Conservation (phyloP, 2,797 vertebrate genomes). For the Lutjanus campechanus region DNA sequence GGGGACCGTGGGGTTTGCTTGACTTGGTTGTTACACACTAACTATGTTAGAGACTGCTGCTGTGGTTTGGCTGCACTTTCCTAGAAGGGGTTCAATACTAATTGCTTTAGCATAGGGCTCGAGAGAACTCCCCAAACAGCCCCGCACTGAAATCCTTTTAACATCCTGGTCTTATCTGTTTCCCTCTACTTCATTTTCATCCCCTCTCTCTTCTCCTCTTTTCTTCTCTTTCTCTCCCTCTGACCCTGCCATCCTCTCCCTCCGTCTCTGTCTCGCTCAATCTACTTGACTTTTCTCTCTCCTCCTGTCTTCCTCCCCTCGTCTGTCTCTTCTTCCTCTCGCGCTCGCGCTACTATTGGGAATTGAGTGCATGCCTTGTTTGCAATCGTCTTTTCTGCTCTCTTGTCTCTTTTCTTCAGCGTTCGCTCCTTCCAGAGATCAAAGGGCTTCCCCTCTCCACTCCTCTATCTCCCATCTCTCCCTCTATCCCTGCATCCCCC, state of each 20-base stretch:
- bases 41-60: conserved; percentile 74
- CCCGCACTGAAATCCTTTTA: conserved; percentile 79
- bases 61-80: conserved; percentile 78
- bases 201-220: conserved; percentile 37
- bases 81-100: conserved; percentile 85
- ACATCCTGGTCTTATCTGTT: conserved; percentile 82
- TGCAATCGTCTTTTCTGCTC: conserved; percentile 73
- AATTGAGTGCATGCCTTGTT: conserved; percentile 79
- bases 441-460: conserved; percentile 84
- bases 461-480: conserved; percentile 75
- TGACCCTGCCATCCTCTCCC: conserved; percentile 52
- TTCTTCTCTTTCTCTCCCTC: conserved; percentile 47
- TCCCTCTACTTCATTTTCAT: conserved; percentile 68
- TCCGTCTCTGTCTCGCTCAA: conserved; percentile 61
- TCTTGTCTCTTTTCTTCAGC: conserved; percentile 74
- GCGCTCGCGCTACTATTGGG: conserved; percentile 60
- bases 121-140: conserved; percentile 80
- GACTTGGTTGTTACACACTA: conserved; percentile 77
- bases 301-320: conserved; percentile 47
- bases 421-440: conserved; percentile 82
- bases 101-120: conserved; percentile 85
- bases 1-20: conserved; percentile 68
- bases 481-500: conserved; percentile 52
- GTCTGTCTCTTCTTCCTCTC: conserved; percentile 45
- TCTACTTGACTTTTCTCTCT: conserved; percentile 62